Conservation (phyloP, 2,113 vertebrate species). For the Pipa parva region DNA sequence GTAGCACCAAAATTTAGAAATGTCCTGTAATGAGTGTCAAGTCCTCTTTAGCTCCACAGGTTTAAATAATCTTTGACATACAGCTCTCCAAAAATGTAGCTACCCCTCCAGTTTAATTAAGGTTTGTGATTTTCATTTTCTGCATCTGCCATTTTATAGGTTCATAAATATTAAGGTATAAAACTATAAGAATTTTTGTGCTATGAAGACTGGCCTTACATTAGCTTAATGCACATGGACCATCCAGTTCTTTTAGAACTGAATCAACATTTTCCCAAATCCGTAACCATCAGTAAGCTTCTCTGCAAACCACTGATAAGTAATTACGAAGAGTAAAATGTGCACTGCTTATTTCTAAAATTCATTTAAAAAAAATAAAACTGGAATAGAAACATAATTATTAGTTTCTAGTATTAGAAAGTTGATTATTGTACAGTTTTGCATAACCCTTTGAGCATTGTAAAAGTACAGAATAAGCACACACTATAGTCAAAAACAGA, state of each 20-base stretch:
- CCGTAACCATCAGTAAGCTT: conserved; percentile 53
- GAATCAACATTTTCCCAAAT: conserved; percentile 14
- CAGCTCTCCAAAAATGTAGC: background rate
- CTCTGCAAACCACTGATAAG: conserved; percentile 52
- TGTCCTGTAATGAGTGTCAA: no score
- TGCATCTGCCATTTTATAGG: conserved; percentile 5
- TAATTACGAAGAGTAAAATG: conserved; percentile 55
- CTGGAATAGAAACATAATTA: conserved; percentile 72
- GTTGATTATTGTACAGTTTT: conserved; percentile 68
- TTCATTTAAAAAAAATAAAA: conserved; percentile 54
- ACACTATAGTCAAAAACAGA: background rate
- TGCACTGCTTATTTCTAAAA: conserved; percentile 62
- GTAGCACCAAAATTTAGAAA: no score
- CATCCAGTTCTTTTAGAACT: conserved; percentile 1
- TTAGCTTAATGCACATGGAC: conserved; percentile 47
- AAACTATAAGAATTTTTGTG: conserved; percentile 32
- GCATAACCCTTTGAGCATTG: conserved; percentile 80
- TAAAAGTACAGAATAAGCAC: conserved; percentile 51
- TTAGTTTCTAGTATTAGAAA: conserved; percentile 67
- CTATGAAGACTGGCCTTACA: conserved; percentile 34
- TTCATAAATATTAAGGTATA: conserved; percentile 3
- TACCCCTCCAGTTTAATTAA: background rate
- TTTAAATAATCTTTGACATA: background rate
- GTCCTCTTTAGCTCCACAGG: background rate
- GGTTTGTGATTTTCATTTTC: background rate